Evolutionary conservation across 2,113 vertebrate species (phyloP).

Genomic region (Gyps fulvus): DNA sequence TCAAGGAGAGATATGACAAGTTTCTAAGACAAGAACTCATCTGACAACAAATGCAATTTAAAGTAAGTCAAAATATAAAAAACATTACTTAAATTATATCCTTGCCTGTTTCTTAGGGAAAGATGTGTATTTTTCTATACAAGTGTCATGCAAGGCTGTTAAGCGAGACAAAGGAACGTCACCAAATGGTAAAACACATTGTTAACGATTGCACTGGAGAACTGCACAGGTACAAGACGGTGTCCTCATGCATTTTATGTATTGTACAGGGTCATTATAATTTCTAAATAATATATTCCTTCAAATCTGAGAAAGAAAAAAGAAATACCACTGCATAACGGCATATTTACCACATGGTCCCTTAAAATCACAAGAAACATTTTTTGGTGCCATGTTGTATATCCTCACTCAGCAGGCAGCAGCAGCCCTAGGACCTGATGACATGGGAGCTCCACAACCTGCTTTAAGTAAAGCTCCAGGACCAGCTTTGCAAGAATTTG

Average conservation of each 20-base stretch:
- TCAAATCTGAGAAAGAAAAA: not conserved
- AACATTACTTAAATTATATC: not conserved
- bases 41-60: not conserved
- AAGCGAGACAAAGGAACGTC: not conserved
- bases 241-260: not conserved
- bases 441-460: not conserved
- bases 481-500: not conserved
- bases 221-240: not conserved
- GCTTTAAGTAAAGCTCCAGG: not conserved
- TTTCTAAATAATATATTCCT: not conserved
- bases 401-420: not conserved
- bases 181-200: not conserved
- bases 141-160: constrained; percentile 14
- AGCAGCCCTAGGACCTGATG: not conserved
- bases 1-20: not conserved
- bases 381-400: rapidly evolving
- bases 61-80: not conserved
- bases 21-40: not conserved
- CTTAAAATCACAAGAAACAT: not conserved
- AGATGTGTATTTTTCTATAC: not conserved
- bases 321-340: not conserved
- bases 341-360: not conserved
- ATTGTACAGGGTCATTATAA: not conserved
- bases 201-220: not conserved
- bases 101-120: not conserved